These are phyloP conservation scores for Crambe crambe DNA, from an alignment of 37 sponge, comb jelly and placozoan species.

Conservation along the genomic window DNA sequence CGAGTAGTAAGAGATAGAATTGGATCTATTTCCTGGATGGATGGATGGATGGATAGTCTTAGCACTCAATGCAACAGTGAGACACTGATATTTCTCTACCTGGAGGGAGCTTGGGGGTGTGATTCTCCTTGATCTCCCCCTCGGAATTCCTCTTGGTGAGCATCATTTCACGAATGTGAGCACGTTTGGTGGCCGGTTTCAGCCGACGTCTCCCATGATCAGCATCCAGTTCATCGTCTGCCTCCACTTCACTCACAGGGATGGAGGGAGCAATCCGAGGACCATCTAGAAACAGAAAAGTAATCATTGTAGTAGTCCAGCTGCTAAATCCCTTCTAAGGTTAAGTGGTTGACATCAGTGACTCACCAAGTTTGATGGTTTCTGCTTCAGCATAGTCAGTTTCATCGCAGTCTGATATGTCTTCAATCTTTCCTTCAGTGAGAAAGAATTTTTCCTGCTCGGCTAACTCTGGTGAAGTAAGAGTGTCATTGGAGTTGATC, in stretches of 20 bases:
- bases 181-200: conserved; percentile 36
- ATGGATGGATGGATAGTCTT: not conserved
- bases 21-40: not conserved
- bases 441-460: conserved; percentile 36
- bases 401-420: conserved; percentile 5
- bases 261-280: not conserved
- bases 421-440: conserved; percentile 33
- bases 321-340: too few species aligned
- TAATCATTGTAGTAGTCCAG: not conserved
- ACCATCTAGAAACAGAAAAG: not conserved
- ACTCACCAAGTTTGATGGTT: not conserved
- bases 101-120: not conserved
- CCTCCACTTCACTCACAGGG: conserved; percentile 42
- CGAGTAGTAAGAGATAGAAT: conserved; percentile 7
- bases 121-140: not conserved
- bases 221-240: conserved; percentile 48
- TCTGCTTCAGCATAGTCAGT: not conserved
- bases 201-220: conserved; percentile 1
- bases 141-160: not conserved
- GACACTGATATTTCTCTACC: not conserved
- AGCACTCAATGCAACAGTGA: not conserved
- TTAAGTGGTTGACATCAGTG: too few species aligned
- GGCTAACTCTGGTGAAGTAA: conserved; percentile 6
- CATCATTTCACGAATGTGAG: conserved; percentile 18
- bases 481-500: not conserved